Conservation (phyloP, 1,140 invertebrate genomes). For the Drosophila prosaltans region DNA sequence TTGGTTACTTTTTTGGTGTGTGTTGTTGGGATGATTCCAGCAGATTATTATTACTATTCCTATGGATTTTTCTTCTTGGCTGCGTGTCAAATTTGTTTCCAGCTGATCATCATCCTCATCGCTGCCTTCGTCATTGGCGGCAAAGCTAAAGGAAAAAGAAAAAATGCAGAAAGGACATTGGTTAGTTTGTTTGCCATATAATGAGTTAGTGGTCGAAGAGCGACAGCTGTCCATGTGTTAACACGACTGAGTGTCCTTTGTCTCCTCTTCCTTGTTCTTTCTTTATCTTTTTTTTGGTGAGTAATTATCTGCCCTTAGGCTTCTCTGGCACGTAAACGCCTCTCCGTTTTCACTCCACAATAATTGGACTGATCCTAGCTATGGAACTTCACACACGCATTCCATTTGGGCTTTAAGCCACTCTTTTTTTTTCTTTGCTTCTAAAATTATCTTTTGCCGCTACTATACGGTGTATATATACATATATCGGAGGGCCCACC, state of each 20-base stretch:
- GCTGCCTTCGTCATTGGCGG: conserved; percentile 65
- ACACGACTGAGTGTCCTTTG: conserved; percentile 32
- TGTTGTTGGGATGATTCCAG: conserved; percentile 9
- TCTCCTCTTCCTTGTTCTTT: background rate
- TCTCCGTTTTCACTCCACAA: conserved; percentile 6
- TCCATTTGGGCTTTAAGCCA: background rate
- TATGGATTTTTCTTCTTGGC: conserved; percentile 27
- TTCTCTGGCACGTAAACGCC: conserved; percentile 58
- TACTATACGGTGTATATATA: background rate
- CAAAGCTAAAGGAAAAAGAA: conserved; percentile 44
- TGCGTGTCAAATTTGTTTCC: conserved; percentile 72
- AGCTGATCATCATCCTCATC: conserved; percentile 64
- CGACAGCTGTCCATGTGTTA: conserved; percentile 26
- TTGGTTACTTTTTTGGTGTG: conserved; percentile 12
- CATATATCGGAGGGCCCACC: conserved; percentile 12
- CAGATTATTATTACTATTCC: conserved; percentile 24
- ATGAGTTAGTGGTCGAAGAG: background rate
- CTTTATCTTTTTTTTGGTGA: conserved; percentile 15
- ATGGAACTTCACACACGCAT: conserved; percentile 54
- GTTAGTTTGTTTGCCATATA: conserved; percentile 43
- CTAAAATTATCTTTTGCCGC: background rate
- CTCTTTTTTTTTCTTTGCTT: background rate
- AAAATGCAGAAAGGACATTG: conserved; percentile 17
- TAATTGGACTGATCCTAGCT: conserved; percentile 57
- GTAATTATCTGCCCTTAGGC: conserved; percentile 65